Evolutionary conservation across 2,888 invertebrate genomes (phyloP), one percentile per base, ranked within the genome.

Genomic region (Chloroclysta siterata): DNA sequence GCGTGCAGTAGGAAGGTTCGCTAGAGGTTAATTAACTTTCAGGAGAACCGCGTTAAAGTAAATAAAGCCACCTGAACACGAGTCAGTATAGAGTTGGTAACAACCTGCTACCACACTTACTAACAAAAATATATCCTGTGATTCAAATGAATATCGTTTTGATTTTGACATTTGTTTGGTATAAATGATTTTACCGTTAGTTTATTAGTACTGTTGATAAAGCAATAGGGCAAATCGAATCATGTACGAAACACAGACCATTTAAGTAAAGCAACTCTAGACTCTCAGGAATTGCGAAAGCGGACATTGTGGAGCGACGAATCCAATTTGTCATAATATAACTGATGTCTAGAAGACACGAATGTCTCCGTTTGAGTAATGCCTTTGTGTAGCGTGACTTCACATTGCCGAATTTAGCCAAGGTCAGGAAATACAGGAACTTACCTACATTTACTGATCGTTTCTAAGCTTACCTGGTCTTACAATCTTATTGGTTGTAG

Each of bases 301-400:
- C 55, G 48, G 62, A 60, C 61, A 70, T 68, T 22, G 42, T 56
- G 33, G 64, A 56, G 72, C 63, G 63, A 73, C 73, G 69, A 73
- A 73, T 69, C 68, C 69, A 72, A 76, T 79, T 79, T 78, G 69
- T 77, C 77, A 73, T 75, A 72, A 75, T 39, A 11, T 39, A 11
- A 10, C 72, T 81, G 79, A 84, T 79, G 79, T 70, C 75, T 72
- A 64, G 56, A 65, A 75, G 77, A 73, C 84, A 85, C 81, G 85
- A 77, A 78, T 66, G 71, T 74, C 72, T 71, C 73, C 74, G 69
- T 72, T 66, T 72, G 71, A 72, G 68, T 70, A 76, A 78, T 68
- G 70, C 71, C 69, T 73, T 77, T 63, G 69, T 67, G 65, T 54
- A 50, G 64, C 67, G 64, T 70, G 69, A 70, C 63, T 75, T 68